Evolutionary conservation across 2,888 invertebrate genomes (phyloP), one percentile per base, ranked within the genome.

Genomic region (Diaperis boleti): DNA sequence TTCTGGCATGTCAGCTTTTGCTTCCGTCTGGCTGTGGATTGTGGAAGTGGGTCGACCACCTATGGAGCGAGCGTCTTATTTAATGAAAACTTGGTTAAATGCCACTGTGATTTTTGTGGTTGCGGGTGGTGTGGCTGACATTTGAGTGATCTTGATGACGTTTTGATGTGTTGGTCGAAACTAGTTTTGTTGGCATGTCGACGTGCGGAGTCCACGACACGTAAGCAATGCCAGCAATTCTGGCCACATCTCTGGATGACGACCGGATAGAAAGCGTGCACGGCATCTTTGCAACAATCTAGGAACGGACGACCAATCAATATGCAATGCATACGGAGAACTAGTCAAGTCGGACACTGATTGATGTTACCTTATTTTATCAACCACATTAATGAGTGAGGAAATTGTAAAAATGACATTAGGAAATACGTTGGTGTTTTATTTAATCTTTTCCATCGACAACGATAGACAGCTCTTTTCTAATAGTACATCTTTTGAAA

Each of bases 231-330:
- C 54, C 45, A 45, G 47, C 41, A 55, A 55, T 61, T 61, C 61
- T 61, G 61, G 54, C 61, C 61, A 61, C 61, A 61, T 61, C 61
- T 55, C 55, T 47, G 61, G 49, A 55, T 55, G 55, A 61, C 55
- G 61, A 55, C 55, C 55, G 22, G 31, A 47, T 42, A 20, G 59
- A 60, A 60, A 60, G 59, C 59, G 59, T 60, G 59, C 52, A 60
- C 52, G 59, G 59, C 52, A 60, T 60, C 59, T 60, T 59, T 60
- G 59, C 59, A 41, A 60, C 59, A 60, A 60, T 60, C 52, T 52
- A 60, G 33, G 14, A 60, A 41, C 41, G 41, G 45, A 33, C 41
- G 44, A 33, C 50, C 59, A 60, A 60, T 60, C 59, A 60, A 60
- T 60, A 60, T 42, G 59, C 59, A 52, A 44, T 60, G 59, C 59